These are phyloP conservation scores for Maylandia zebra DNA, from an alignment of 2,113 vertebrate genomes.

Conservation along the genomic window DNA sequence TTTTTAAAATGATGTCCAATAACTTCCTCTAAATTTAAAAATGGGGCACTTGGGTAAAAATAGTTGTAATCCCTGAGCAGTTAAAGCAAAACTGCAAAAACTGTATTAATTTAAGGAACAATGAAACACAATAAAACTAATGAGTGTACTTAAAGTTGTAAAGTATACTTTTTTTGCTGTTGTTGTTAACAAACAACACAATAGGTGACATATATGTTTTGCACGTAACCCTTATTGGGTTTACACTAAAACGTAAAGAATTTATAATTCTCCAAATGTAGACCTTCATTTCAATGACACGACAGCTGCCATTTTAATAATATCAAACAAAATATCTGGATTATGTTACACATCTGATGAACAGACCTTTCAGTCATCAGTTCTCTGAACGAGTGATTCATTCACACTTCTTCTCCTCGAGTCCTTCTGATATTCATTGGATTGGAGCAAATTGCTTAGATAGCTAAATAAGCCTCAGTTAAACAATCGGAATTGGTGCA, in stretches of 20 bases:
- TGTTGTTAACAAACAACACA: background rate
- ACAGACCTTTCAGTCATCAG: background rate
- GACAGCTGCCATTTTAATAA: background rate
- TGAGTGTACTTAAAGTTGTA: background rate
- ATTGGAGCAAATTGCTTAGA: background rate
- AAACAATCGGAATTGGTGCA: background rate
- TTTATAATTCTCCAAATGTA: background rate
- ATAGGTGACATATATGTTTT: background rate
- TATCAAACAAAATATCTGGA: background rate
- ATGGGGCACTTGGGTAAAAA: background rate
- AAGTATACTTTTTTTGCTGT: background rate
- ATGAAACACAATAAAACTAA: background rate
- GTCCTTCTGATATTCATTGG: background rate
- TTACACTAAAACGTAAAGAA: rapidly evolving
- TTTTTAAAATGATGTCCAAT: background rate
- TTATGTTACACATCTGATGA: background rate
- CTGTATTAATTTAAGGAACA: background rate
- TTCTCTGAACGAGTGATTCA: background rate
- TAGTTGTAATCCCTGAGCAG: background rate
- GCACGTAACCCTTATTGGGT: background rate
- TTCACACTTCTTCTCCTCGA: background rate
- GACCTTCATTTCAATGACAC: background rate
- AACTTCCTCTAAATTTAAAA: background rate
- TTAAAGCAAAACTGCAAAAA: background rate
- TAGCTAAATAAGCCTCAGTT: background rate